A percentile compares a stretch with the other conserved stretches of the same genome.
Conservation (phyloP, 2,797 vertebrate species). For the Silurus aristotelis region DNA sequence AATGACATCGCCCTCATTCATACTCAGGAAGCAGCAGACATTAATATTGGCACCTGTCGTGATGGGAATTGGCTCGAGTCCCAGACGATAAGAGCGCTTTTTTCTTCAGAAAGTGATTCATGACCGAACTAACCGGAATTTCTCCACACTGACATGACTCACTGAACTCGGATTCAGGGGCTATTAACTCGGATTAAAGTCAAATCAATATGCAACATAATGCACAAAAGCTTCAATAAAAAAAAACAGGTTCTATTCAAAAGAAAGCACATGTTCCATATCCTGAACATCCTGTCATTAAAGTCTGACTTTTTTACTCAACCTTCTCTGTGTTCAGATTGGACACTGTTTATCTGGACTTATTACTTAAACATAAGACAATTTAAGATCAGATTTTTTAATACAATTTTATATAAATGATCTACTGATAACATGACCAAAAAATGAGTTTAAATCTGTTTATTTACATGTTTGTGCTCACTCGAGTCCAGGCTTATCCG, state of each 20-base stretch:
- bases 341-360: too few species aligned
- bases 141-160: neutral
- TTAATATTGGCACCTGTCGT: neutral
- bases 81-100: neutral
- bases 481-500: neutral
- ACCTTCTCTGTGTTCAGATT: neutral
- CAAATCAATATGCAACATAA: neutral
- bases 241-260: neutral
- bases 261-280: neutral
- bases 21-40: too few species aligned
- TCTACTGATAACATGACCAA: neutral
- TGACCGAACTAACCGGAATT: neutral
- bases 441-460: too few species aligned
- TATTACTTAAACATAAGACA: neutral
- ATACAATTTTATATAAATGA: too few species aligned
- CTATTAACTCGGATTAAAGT: neutral
- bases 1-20: neutral
- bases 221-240: neutral
- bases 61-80: neutral
- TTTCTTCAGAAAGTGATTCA: constrained; percentile 6
- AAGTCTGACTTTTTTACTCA: neutral
- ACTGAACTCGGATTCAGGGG: neutral
- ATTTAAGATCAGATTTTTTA: neutral
- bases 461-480: too few species aligned
- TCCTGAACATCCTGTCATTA: neutral